Evolutionary conservation across 2,113 vertebrate species (phyloP).

Genomic region (Myodes glareolus): DNA sequence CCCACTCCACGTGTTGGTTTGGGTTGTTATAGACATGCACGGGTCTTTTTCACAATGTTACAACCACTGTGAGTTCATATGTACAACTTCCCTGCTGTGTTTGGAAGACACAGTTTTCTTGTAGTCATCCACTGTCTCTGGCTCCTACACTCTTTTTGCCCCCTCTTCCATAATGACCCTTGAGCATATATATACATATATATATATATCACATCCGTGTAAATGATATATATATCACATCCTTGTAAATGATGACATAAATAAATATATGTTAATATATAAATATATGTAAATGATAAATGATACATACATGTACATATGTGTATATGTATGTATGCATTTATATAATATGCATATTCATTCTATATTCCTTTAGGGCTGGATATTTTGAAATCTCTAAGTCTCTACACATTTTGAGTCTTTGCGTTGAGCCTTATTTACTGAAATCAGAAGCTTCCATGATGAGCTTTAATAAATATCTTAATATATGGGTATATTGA

Average conservation of each 20-base stretch:
- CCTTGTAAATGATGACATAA: too few species aligned
- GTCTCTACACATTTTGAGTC: neutral
- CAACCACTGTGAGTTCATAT: neutral
- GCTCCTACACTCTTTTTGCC: neutral
- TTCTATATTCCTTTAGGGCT: neutral
- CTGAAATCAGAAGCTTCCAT: neutral
- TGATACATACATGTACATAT: too few species aligned
- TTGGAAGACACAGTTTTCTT: neutral
- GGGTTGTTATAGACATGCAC: neutral
- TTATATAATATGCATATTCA: too few species aligned
- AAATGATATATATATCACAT: too few species aligned
- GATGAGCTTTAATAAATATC: neutral
- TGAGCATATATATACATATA: too few species aligned
- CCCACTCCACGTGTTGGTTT: neutral
- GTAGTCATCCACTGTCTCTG: neutral
- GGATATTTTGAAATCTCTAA: neutral
- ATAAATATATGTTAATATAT: too few species aligned
- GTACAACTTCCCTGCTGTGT: neutral
- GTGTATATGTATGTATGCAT: too few species aligned
- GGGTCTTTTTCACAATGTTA: neutral
- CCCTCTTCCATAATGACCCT: neutral
- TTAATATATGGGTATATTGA: neutral
- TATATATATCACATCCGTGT: too few species aligned
- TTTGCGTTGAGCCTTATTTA: neutral
- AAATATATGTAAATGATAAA: too few species aligned